Percentiles rank a stretch among this genome's conserved stretches.
Evolutionary conservation across 2,888 invertebrate genomes (phyloP).

Genomic region (Pandemis corylana): DNA sequence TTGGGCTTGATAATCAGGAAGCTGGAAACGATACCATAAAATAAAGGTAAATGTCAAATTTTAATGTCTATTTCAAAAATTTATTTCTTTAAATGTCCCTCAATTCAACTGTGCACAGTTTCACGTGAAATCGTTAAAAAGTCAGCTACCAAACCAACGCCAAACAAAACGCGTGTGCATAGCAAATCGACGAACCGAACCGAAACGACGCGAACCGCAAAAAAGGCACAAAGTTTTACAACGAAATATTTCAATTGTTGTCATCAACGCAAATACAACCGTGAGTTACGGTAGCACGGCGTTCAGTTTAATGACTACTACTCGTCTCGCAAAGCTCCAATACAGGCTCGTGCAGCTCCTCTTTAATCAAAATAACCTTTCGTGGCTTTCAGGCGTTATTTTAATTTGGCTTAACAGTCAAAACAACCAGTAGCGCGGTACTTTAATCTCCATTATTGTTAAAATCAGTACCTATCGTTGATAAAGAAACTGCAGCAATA

Average conservation of each 20-base stretch:
- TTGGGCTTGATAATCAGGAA: slow-evolving; percentile 10
- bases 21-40: slow-evolving; percentile 33
- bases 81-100: neutral
- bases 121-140: slow-evolving; percentile 27
- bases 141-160: slow-evolving; percentile 3
- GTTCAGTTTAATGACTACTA: slow-evolving; percentile 49
- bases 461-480: neutral
- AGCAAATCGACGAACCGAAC: slow-evolving; percentile 44
- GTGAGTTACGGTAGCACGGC: slow-evolving; percentile 62
- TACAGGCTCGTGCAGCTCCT: neutral
- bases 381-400: neutral
- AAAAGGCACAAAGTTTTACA: slow-evolving; percentile 59
- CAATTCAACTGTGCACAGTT: slow-evolving; percentile 4
- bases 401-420: neutral
- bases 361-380: slow-evolving; percentile 11
- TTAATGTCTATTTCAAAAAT: neutral
- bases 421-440: neutral
- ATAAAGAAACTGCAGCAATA: slow-evolving; percentile 24
- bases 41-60: slow-evolving; percentile 19
- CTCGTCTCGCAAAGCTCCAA: neutral
- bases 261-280: slow-evolving; percentile 62
- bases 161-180: slow-evolving; percentile 34
- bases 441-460: neutral
- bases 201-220: slow-evolving; percentile 41
- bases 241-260: slow-evolving; percentile 72